These are phyloP conservation scores for Tanypteryx hageni DNA, from an alignment of 2,888 invertebrate genomes.

Conservation along the genomic window DNA sequence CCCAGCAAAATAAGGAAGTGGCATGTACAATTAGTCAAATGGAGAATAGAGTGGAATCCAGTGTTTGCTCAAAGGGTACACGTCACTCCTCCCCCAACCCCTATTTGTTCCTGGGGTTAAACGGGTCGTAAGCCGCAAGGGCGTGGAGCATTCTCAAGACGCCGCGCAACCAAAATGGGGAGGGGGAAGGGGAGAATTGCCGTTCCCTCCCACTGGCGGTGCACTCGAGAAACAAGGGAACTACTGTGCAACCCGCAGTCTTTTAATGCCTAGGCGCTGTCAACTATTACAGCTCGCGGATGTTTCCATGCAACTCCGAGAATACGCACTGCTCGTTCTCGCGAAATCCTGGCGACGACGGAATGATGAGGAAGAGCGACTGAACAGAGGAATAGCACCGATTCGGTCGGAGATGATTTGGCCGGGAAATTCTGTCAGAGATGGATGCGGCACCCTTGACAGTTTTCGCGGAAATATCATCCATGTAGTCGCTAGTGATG, in stretches of 20 bases:
- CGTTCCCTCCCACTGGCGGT: not conserved
- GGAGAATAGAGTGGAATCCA: constrained; percentile 57
- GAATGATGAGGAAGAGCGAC: not conserved
- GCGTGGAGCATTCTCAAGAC: not conserved
- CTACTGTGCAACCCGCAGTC: not conserved
- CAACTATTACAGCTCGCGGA: not conserved
- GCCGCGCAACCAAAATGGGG: constrained; percentile 1
- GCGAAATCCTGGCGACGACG: not conserved
- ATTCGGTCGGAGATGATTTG: not conserved
- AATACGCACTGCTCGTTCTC: not conserved
- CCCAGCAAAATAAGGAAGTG: constrained; percentile 28
- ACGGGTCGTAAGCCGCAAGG: not conserved
- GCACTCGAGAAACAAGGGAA: constrained; percentile 5
- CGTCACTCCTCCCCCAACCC: constrained; percentile 2
- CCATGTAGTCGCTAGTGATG: not conserved
- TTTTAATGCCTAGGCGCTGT: not conserved
- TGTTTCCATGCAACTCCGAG: not conserved
- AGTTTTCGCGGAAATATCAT: not conserved
- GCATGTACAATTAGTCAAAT: constrained; percentile 55
- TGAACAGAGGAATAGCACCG: not conserved
- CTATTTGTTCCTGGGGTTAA: not conserved
- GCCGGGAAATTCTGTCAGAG: not conserved
- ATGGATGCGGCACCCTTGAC: not conserved
- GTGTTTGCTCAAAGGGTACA: constrained; percentile 42
- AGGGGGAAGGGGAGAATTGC: not conserved